Base-by-base conservation (phyloP, 2,888 invertebrate genomes). In the Nebria brevicollis region DNA sequence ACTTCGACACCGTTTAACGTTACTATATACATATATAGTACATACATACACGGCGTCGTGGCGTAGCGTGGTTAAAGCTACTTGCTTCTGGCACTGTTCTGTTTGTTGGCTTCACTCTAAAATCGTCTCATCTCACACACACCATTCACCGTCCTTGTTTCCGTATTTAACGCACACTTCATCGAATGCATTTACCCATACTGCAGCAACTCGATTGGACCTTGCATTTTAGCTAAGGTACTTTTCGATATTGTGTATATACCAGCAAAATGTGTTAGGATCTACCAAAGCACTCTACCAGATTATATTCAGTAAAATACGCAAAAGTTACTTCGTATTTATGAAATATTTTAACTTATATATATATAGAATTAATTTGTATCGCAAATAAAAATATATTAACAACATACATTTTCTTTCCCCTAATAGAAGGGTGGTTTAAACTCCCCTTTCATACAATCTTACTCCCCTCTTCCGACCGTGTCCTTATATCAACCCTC, bases 1-100 rank as follows among this genome's bases (percentile, higher is more conserved):
- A 79, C 79, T 79, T 79, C 78, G 78, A 73, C 78, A 78, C 73
- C 66, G 70, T 70, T 54, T 54, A 54, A 54, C 54, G 54, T 54
- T 54, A 54, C 54, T 54, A 54, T 13, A 54, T 13, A 34, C 4
- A 34, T 54, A 54, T 54, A 54, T 54, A 54, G 11, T 54, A 54
- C 11, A 54, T 8, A 13, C 54, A 54, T 8, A 13, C 54, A 13
- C 54, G 7, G 11, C 54, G 54, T 13, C 54, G 43, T 7, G 54
- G 4, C 54, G 54, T 54, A 8, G 8, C 11, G 11, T 54, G 54
- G 54, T 54, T 13, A 54, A 1, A 54, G 54, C 54, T 11, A 54
- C 54, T 54, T 11, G 54, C 54, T 54, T 54, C 54, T 54, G 13
- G 54, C 54, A 54, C 54, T 34, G 34, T 34, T 34, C 34, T 34